Evolutionary conservation across 2,888 invertebrate species (phyloP).

Genomic region (Campopleginae sp.): DNA sequence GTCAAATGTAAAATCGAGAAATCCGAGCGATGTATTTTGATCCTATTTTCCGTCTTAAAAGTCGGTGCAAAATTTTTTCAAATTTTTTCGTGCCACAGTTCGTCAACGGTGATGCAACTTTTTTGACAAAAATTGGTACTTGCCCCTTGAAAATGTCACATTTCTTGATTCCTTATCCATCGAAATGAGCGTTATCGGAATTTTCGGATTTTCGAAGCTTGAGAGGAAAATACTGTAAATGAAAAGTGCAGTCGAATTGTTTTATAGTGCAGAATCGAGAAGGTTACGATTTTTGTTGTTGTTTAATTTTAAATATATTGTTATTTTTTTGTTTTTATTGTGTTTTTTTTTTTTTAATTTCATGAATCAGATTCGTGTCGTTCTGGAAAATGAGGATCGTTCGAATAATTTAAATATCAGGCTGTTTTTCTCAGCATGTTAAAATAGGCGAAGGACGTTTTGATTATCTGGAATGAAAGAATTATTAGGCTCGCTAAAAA

Average conservation of each 20-base stretch:
- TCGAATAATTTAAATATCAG: not conserved
- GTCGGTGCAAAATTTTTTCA: not conserved
- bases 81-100: not conserved
- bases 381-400: not conserved
- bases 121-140: not conserved
- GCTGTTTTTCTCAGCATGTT: conserved; percentile 8
- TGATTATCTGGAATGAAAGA: conserved; percentile 3
- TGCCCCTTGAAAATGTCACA: not conserved
- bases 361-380: not conserved
- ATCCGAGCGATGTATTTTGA: not conserved
- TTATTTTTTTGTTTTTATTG: not conserved
- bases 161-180: not conserved
- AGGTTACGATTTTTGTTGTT: not conserved
- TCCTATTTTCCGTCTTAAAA: not conserved
- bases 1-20: not conserved
- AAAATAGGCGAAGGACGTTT: conserved; percentile 40
- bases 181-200: not conserved
- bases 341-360: no score
- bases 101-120: not conserved
- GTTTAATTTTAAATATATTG: not conserved
- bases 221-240: not conserved
- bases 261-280: not conserved
- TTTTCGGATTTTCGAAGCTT: not conserved
- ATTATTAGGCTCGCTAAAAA: not conserved
- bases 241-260: not conserved